Evolutionary conservation across 2,113 vertebrate species (phyloP), one percentile per base, ranked within the genome.

Genomic region (Rhinolophus sinicus): DNA sequence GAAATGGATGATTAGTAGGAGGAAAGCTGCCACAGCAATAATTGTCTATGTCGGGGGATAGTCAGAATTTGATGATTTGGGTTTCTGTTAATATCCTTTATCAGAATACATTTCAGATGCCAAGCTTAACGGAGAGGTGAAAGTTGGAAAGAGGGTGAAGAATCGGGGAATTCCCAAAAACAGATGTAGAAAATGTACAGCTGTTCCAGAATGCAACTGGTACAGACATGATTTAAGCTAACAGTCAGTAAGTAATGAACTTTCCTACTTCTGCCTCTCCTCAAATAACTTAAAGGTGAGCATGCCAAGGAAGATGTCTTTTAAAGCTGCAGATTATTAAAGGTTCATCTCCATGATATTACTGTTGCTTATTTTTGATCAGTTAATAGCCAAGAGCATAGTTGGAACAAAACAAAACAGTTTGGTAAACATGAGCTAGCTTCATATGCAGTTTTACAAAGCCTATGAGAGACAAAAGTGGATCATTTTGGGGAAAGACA

Each of bases 81-180:
- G 11, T 95, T 97, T 95, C 75, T 75, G 94, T 67, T 97, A 85
- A 93, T 77, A 81, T 75, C 9, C 9, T 95, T 70, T 82, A 44
- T 56, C 26, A 97, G 90, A 97, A 83, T 95, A 90, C 44, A 95
- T 92, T 72, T 75, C 40, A 82, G 21, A 56, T 80, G 54, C 56
- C 89, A 83, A 75, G 62, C 16, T 86, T 77, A 88, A 64, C 3
- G 65, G 28, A 88, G 9, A 58, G 16, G 21, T 60, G 15, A 60
- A 92, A 70, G n/a, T 78, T 38, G 44, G 13, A 28, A 54, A 52
- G 56, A 56, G 4, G 15, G 22, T 84, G 1, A 89, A 92, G 44
- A 80, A 73, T 7, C 5, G 3, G 8, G 30, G 92, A 91, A 72
- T 65, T 86, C 13, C 8, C 60, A 35, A 84, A 96, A 93, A 77